Conservation (phyloP, 2,888 invertebrate genomes). For the Pseudococcus jackbeardsleyi region DNA sequence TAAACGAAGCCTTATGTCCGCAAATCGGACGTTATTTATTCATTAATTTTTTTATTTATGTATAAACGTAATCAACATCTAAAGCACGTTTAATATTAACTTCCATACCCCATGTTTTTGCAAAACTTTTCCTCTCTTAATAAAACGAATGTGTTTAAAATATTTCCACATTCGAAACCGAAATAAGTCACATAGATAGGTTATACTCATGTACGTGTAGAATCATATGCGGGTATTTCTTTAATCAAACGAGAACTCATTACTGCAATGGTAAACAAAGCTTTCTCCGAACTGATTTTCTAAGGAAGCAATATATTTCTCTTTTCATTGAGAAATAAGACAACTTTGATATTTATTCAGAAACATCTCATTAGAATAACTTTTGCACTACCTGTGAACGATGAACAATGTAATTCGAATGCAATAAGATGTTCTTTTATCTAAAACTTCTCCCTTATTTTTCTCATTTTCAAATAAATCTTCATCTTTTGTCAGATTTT, state of each 20-base stretch:
- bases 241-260: conserved; percentile 57
- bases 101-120: not conserved
- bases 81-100: not conserved
- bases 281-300: conserved; percentile 58
- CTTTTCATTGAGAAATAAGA: conserved; percentile 54
- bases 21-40: conserved; percentile 5
- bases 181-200: conserved; percentile 10
- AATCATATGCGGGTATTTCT: conserved; percentile 49
- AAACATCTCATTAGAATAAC: conserved; percentile 60
- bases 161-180: conserved; percentile 13
- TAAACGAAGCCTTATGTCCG: not conserved
- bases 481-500: not conserved
- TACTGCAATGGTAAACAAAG: conserved; percentile 54
- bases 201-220: not conserved
- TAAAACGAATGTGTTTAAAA: conserved; percentile 1
- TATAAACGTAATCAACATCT: not conserved
- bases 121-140: not conserved
- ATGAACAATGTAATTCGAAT: conserved; percentile 36
- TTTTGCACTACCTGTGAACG: conserved; percentile 50
- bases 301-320: conserved; percentile 48
- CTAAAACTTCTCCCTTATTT: not conserved
- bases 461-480: conserved; percentile 8
- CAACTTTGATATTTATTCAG: conserved; percentile 57
- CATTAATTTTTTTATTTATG: not conserved
- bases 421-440: conserved; percentile 54